A percentile compares a stretch with the other conserved stretches of the same genome.
phyloP scores from a whole-genome alignment of 1,140 invertebrate species.

The Drosophila saltans region DNA sequence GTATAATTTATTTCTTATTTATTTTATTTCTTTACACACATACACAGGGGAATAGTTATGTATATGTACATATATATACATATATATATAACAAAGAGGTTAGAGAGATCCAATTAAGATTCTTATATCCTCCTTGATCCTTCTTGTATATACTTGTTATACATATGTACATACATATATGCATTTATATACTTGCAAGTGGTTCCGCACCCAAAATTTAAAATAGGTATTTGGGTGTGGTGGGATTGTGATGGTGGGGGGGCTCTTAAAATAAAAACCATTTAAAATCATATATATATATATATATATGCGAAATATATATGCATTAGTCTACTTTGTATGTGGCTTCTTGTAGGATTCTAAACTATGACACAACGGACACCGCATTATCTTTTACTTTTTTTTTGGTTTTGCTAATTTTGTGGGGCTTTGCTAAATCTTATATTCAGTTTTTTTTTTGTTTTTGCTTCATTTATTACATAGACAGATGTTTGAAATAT shows the following conservation, averaged over 20 bases:
- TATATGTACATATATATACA: slow-evolving; percentile 3
- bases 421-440: not conserved
- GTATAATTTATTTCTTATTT: not conserved
- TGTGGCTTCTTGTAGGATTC: slow-evolving; percentile 28
- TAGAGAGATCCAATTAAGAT: not conserved
- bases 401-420: slow-evolving; percentile 44
- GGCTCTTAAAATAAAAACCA: not conserved
- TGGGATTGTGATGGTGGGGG: not conserved
- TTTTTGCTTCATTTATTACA: slow-evolving; percentile 15
- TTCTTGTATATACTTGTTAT: not conserved
- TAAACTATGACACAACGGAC: slow-evolving; percentile 73
- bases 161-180: not conserved
- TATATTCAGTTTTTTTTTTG: slow-evolving; percentile 14
- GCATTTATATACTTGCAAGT: not conserved
- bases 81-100: not conserved
- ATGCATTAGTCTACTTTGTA: slow-evolving; percentile 26
- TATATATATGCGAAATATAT: slow-evolving; percentile 22
- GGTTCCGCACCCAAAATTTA: not conserved
- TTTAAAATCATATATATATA: slow-evolving; percentile 43
- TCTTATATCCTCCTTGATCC: not conserved
- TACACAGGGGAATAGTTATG: not conserved
- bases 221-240: not conserved
- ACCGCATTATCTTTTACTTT: slow-evolving; percentile 54
- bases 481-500: not conserved
- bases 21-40: not conserved